Percentiles rank a stretch among this genome's conserved stretches.
Conservation (phyloP, 2,888 invertebrate genomes). For the Hylaea fasciaria region DNA sequence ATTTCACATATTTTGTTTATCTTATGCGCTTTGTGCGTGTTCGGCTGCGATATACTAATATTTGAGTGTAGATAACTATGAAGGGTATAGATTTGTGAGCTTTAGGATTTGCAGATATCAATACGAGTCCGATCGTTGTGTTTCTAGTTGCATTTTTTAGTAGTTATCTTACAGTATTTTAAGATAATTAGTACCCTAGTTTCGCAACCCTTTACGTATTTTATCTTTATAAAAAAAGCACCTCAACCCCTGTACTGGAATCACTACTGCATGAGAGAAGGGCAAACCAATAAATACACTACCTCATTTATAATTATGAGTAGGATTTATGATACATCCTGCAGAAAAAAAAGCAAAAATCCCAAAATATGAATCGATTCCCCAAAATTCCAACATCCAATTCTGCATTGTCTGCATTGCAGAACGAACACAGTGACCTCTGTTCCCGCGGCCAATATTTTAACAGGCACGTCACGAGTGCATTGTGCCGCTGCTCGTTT, state of each 20-base stretch:
- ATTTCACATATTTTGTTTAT: conserved; percentile 40
- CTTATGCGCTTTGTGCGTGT: conserved; percentile 31
- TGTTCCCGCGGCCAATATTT: conserved; percentile 50
- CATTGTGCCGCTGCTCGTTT: conserved; percentile 55
- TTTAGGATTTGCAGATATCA: too few relatives aligned
- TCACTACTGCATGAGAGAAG: too few relatives aligned
- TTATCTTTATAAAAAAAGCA: too few relatives aligned
- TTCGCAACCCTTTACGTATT: too few relatives aligned
- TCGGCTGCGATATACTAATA: conserved; percentile 18
- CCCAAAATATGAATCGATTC: conserved; percentile 20
- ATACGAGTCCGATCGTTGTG: too few relatives aligned
- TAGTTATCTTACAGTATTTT: too few relatives aligned
- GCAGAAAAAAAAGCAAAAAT: background rate
- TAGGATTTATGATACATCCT: background rate
- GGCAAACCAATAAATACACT: too few relatives aligned
- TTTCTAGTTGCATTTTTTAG: too few relatives aligned
- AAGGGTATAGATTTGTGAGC: too few relatives aligned
- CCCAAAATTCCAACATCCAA: conserved; percentile 22
- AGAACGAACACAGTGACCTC: conserved; percentile 42
- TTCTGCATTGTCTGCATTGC: conserved; percentile 32
- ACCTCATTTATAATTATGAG: background rate
- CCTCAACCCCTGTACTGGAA: too few relatives aligned
- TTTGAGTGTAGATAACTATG: background rate
- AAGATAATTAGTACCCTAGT: too few relatives aligned
- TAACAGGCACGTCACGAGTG: conserved; percentile 48